These are phyloP conservation scores for Porites lutea DNA, from an alignment of 64 coral and sea anemone species.

Conservation along the genomic window DNA sequence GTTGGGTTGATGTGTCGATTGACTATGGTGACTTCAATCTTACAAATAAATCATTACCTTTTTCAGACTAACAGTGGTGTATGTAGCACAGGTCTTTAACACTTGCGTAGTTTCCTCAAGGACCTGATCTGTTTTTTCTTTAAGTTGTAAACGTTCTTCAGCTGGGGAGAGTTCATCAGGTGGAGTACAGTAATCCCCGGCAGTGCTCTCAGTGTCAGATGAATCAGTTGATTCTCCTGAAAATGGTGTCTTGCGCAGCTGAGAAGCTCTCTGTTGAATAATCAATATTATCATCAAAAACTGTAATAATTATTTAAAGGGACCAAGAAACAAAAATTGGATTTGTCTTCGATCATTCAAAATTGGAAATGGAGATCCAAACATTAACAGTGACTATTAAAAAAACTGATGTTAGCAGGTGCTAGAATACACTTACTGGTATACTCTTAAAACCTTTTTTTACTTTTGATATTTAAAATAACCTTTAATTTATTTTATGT, in stretches of 20 bases:
- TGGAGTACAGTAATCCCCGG: constrained; percentile 68
- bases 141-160: constrained; percentile 20
- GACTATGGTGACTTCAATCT: too few relatives aligned
- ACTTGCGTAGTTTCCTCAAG: constrained; percentile 77
- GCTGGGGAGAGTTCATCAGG: constrained; percentile 44
- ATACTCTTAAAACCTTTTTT: too few relatives aligned
- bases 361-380: too few relatives aligned
- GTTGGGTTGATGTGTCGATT: too few relatives aligned
- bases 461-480: too few relatives aligned
- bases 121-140: constrained; percentile 33
- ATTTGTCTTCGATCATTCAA: too few relatives aligned
- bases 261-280: constrained; percentile 78
- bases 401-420: too few relatives aligned
- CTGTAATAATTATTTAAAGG: neutral
- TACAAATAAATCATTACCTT: constrained; percentile 57
- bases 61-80: constrained; percentile 97
- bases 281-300: neutral
- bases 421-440: too few relatives aligned
- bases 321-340: too few relatives aligned
- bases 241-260: constrained; percentile 88
- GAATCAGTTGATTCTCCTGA: constrained; percentile 97
- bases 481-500: too few relatives aligned
- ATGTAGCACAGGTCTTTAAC: constrained; percentile 94
- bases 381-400: too few relatives aligned
- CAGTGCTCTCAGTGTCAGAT: constrained; percentile 80